Evolutionary conservation across 2,888 invertebrate genomes (phyloP).

Genomic region (Drosophila leonis): DNA sequence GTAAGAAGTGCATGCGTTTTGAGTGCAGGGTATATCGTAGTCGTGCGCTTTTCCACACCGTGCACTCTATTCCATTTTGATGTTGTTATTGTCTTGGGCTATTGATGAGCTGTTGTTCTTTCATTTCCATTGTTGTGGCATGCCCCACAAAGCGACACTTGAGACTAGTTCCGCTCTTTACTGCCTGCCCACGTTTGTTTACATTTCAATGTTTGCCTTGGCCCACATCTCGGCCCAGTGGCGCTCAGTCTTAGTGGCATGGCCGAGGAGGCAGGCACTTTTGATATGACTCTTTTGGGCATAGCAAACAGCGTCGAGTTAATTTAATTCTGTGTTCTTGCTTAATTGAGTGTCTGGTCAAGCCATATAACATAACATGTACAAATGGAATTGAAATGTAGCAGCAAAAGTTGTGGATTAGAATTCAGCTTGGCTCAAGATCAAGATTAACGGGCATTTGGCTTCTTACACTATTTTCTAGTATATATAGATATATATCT

Average conservation of each 20-base stretch:
- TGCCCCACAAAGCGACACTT: conserved; percentile 57
- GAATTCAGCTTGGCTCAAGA: conserved; percentile 16
- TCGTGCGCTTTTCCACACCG: neutral
- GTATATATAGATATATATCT: neutral
- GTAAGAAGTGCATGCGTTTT: no score
- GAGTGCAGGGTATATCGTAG: neutral
- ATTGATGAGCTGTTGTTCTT: conserved; percentile 78
- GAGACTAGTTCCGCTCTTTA: conserved; percentile 52
- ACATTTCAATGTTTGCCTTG: conserved; percentile 64
- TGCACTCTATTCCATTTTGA: conserved; percentile 7
- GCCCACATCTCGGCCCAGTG: conserved; percentile 12
- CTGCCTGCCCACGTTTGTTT: conserved; percentile 52
- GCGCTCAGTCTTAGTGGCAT: neutral
- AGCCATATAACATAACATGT: conserved; percentile 26
- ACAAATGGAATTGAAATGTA: conserved; percentile 53
- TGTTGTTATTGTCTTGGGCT: conserved; percentile 42
- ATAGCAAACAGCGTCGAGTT: conserved; percentile 48
- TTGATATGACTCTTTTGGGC: conserved; percentile 72
- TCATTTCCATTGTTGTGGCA: conserved; percentile 58
- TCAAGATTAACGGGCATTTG: conserved; percentile 15
- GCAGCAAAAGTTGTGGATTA: conserved; percentile 28
- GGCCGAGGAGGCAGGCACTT: conserved; percentile 9
- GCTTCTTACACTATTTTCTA: neutral
- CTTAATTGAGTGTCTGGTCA: conserved; percentile 73
- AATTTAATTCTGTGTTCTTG: conserved; percentile 71